These are phyloP conservation scores for Columba livia DNA, from an alignment of 2,113 vertebrate genomes.

Conservation along the genomic window DNA sequence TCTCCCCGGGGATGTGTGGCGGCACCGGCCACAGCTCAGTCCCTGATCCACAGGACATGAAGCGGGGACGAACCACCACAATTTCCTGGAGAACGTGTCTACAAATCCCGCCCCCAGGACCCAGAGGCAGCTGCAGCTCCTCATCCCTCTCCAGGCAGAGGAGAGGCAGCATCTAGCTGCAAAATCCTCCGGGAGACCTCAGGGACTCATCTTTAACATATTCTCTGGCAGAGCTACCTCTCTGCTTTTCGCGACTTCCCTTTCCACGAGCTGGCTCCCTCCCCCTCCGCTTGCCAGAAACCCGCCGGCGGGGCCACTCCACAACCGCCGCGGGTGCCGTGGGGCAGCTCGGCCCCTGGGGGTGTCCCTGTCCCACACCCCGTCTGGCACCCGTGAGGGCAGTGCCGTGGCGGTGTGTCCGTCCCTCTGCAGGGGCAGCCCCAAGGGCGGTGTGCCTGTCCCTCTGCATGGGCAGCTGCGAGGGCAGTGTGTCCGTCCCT, in stretches of 20 bases:
- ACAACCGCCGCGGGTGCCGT: no score
- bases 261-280: not conserved
- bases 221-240: not conserved
- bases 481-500: no score
- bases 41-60: not conserved
- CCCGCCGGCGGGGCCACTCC: no score
- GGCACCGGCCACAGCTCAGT: not conserved
- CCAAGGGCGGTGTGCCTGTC: no score
- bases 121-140: rapidly evolving
- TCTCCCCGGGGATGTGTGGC: not conserved
- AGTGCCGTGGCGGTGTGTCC: no score
- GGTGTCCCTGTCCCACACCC: no score
- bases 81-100: rapidly evolving
- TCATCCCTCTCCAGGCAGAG: not conserved
- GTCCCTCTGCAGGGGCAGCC: no score
- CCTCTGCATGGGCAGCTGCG: no score
- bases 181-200: not conserved
- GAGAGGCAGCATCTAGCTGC: not conserved
- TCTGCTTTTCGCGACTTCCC: not conserved
- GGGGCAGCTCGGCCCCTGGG: no score
- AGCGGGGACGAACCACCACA: rapidly evolving
- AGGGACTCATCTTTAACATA: not conserved
- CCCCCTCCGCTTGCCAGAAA: not conserved
- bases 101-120: not conserved
- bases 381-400: no score